Evolutionary conservation across 2,888 invertebrate genomes (phyloP).

Genomic region (Zygogramma bicolorata): DNA sequence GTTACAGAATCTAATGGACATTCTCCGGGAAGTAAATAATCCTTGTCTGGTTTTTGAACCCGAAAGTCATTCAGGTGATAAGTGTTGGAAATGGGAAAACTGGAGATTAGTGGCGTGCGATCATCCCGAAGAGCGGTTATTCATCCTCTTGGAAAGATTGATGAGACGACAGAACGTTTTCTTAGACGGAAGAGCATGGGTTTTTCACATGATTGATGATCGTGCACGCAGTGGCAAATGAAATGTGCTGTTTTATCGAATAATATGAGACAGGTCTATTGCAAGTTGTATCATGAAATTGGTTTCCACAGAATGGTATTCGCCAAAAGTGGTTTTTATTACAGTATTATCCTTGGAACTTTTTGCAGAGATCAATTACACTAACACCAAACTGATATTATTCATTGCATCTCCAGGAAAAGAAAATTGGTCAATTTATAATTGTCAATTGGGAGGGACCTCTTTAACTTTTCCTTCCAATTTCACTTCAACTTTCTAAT

Average conservation of each 20-base stretch:
- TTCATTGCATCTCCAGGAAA: too few relatives aligned
- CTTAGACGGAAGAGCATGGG: neutral
- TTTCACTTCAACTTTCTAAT: too few relatives aligned
- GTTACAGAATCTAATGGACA: neutral
- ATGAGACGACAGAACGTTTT: neutral
- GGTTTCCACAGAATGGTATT: too few relatives aligned
- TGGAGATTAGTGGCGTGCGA: neutral
- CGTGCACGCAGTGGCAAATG: neutral
- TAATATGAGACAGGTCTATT: too few relatives aligned
- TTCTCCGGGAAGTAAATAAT: constrained; percentile 11
- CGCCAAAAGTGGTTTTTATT: too few relatives aligned
- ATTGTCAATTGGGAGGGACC: too few relatives aligned
- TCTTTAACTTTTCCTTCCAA: too few relatives aligned
- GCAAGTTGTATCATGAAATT: too few relatives aligned
- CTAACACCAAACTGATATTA: too few relatives aligned
- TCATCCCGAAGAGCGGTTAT: neutral
- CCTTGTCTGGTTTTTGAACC: constrained; percentile 9
- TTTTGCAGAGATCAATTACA: too few relatives aligned
- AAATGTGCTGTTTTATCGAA: neutral
- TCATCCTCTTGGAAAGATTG: constrained; percentile 7
- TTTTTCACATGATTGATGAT: constrained; percentile 1
- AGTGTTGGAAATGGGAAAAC: constrained; percentile 1
- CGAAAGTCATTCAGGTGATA: constrained; percentile 9
- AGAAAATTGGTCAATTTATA: too few relatives aligned
- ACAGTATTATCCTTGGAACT: too few relatives aligned